Conservation (phyloP, 1,140 invertebrate genomes). For the Ectropis grisescens region DNA sequence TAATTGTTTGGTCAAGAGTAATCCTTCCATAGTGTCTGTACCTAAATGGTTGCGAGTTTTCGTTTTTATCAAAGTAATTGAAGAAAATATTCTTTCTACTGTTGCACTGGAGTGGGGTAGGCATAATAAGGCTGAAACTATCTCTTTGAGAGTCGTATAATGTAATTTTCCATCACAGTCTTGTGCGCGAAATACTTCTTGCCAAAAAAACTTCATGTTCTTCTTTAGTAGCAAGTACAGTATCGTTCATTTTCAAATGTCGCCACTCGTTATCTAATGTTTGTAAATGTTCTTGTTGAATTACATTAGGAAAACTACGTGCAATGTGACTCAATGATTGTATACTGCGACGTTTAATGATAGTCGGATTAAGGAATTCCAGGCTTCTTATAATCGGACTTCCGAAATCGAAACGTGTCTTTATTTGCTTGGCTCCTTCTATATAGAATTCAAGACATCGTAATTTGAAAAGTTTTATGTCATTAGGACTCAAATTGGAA, state of each 20-base stretch:
- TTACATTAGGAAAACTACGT: neutral
- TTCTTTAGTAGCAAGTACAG: neutral
- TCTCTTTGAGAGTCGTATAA: neutral
- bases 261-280: neutral
- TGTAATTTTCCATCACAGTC: neutral
- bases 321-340: neutral
- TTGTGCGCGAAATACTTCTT: neutral
- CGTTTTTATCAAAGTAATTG: neutral
- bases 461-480: neutral
- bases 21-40: neutral
- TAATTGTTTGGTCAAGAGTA: neutral
- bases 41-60: neutral
- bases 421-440: neutral
- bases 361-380: neutral
- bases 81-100: neutral
- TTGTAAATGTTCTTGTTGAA: neutral
- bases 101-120: constrained; percentile 4
- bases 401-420: neutral
- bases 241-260: neutral
- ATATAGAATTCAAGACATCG: neutral
- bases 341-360: neutral
- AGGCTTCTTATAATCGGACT: neutral
- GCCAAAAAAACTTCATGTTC: neutral
- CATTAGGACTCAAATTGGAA: no score
- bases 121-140: neutral